phyloP scores from a whole-genome alignment of 2,797 vertebrate species.

The Myioborus melanocephalus region DNA sequence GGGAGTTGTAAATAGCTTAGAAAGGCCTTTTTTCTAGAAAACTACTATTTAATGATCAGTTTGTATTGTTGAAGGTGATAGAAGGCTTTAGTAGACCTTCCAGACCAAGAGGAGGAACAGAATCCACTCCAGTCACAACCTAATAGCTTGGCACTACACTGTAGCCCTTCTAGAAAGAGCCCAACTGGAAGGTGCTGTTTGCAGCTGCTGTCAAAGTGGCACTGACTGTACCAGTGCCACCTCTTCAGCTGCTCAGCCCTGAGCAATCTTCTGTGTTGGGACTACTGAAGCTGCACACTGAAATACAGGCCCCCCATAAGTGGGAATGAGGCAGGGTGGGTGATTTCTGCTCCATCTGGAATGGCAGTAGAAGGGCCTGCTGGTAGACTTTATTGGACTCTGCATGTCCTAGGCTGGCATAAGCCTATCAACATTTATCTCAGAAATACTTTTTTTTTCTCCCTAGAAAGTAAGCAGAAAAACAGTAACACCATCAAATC shows the following conservation, averaged over 20 bases:
- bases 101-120: neutral
- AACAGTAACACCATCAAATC: neutral
- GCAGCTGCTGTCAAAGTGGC: neutral
- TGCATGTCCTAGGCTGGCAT: neutral
- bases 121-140: neutral
- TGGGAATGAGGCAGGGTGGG: neutral
- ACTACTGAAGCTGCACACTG: neutral
- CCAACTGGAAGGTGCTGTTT: neutral
- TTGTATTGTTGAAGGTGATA: neutral
- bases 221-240: neutral
- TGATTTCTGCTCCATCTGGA: neutral
- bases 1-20: neutral
- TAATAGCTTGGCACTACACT: no score
- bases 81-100: neutral
- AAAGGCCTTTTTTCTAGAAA: neutral
- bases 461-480: neutral
- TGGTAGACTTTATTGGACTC: neutral
- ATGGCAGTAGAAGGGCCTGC: accelerated
- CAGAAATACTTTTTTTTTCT: neutral
- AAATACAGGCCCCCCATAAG: accelerated
- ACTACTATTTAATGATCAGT: neutral
- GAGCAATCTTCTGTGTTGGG: neutral
- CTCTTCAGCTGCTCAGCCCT: neutral
- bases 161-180: neutral
- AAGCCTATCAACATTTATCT: neutral